Conservation (phyloP, 2,888 invertebrate genomes). For the Tromatobia lineatoria region DNA sequence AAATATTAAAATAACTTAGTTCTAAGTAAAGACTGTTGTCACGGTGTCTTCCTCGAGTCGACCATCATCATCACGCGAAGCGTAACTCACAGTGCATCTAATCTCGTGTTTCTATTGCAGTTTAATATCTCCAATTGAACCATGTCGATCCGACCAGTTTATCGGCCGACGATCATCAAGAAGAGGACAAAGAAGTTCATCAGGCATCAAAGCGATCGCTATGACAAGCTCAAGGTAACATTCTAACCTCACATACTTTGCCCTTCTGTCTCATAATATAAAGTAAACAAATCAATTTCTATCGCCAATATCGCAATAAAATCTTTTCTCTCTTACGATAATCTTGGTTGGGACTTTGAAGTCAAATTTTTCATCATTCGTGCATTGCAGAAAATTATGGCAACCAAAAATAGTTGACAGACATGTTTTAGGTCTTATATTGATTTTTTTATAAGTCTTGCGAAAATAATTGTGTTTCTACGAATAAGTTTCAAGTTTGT, state of each 20-base stretch:
- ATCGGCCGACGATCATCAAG: slow-evolving; percentile 96
- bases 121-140: slow-evolving; percentile 84
- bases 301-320: not conserved
- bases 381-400: too few relatives aligned
- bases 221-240: slow-evolving; percentile 96
- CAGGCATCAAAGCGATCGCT: slow-evolving; percentile 99
- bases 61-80: not conserved
- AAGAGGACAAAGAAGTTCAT: slow-evolving; percentile 99
- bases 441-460: too few relatives aligned
- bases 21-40: slow-evolving; percentile 33
- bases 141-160: slow-evolving; percentile 96
- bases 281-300: not conserved
- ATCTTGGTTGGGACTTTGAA: too few relatives aligned
- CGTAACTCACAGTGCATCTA: slow-evolving; percentile 1
- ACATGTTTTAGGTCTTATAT: too few relatives aligned
- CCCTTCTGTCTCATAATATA: too few relatives aligned
- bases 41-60: slow-evolving; percentile 14
- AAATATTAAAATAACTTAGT: slow-evolving; percentile 24
- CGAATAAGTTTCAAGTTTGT: not conserved
- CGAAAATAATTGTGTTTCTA: not conserved
- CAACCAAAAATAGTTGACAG: too few relatives aligned
- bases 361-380: not conserved
- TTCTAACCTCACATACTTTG: slow-evolving; percentile 64
- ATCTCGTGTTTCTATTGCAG: slow-evolving; percentile 63
- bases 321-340: not conserved